Base-by-base conservation (phyloP, 2,113 vertebrate species). In the Polypterus senegalus region DNA sequence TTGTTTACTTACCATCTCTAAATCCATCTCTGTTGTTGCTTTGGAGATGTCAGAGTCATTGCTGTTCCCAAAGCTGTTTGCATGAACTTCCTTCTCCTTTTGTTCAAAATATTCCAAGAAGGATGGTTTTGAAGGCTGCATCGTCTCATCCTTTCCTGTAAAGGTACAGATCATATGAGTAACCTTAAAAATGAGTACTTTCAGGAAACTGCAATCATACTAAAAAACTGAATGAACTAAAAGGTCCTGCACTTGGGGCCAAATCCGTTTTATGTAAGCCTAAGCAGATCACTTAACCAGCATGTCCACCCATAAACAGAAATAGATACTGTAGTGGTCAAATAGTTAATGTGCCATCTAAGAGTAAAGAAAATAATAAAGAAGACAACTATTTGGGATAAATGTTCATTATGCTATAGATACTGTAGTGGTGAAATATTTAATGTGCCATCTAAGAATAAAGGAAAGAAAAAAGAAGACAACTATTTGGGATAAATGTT, bases 31-130 rank as follows among this genome's bases (percentile, higher is more conserved):
- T 51, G 83, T 72, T 0, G 90, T 88, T 47, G 88, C 76, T 70
- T 86, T 94, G 84, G 89, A 88, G 71, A 75, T 73, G 64, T 92
- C 88, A 49, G 78, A 80, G 73, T 78, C 80, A 67, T 83, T 81
- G 78, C 65, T 74, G 51, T 88, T 83, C 63, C 85, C 85, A 46
- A 88, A 86, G 69, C 75, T 87, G 77, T 83, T 91, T 63, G 86
- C 81, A 67, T 84, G 82, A 69, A 81, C 86, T 76, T 94, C 93
- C 73, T 91, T 92, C 73, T 96, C 93, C 64, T 97, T 94, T 80
- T 93, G 91, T 74, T 98, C 95, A 73, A 98, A 97, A 77, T 97
- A 98, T 73, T 97, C 89, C 49, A 98, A 87, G 79, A 98, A 98
- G 67, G 95, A 92, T 2, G 95, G 93, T 69, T 88, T 95, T 70